These are phyloP conservation scores for Pipa parva DNA, from an alignment of 2,113 vertebrate species.

Conservation along the genomic window DNA sequence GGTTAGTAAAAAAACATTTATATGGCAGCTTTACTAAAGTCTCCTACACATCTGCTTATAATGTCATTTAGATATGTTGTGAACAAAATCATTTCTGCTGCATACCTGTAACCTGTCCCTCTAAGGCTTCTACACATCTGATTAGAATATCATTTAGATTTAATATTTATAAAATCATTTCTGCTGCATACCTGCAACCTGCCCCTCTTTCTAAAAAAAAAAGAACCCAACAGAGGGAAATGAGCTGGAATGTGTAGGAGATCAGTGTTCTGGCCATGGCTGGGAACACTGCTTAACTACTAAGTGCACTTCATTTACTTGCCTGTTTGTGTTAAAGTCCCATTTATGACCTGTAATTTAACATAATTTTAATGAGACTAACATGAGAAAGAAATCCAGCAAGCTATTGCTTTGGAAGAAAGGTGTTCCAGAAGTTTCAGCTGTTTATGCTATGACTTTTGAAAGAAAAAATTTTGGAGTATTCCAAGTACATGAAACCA, in stretches of 20 bases:
- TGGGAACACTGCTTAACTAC: slow-evolving; percentile 66
- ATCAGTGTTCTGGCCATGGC: slow-evolving; percentile 59
- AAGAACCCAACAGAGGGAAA: slow-evolving; percentile 40
- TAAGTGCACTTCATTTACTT: slow-evolving; percentile 76
- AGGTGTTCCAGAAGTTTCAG: neutral
- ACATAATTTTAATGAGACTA: slow-evolving; percentile 70
- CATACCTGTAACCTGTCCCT: neutral
- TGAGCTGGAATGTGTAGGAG: slow-evolving; percentile 77
- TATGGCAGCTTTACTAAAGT: too few relatives aligned
- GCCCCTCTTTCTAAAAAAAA: neutral
- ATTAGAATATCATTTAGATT: too few relatives aligned
- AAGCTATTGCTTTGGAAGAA: neutral
- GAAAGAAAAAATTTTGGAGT: neutral
- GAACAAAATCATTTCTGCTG: too few relatives aligned
- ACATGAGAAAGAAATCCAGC: slow-evolving; percentile 19
- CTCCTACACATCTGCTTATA: too few relatives aligned
- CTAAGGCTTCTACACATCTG: neutral
- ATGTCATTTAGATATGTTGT: too few relatives aligned
- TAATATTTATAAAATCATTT: too few relatives aligned
- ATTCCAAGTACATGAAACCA: neutral
- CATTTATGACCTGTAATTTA: slow-evolving; percentile 94
- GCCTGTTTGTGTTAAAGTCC: slow-evolving; percentile 86
- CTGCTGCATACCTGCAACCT: neutral
- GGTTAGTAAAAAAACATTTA: too few relatives aligned
- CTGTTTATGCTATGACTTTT: too few relatives aligned